Base-by-base conservation (phyloP, 2,113 vertebrate species). In the Percina caprodes region DNA sequence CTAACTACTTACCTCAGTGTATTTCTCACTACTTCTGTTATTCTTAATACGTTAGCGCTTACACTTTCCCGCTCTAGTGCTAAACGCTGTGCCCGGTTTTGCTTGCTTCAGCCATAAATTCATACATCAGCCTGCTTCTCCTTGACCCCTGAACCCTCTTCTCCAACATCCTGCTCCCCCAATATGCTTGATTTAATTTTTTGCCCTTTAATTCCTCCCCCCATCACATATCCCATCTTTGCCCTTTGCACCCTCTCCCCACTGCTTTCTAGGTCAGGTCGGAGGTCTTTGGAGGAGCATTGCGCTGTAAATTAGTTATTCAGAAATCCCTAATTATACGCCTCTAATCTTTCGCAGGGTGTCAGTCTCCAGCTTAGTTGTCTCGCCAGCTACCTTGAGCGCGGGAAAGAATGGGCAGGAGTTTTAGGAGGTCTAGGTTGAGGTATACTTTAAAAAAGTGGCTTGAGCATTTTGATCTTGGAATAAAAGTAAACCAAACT, bases 281-380 rank as follows among this genome's bases (percentile, higher is more conserved):
- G 91, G 92, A 94, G 92, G 89, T 86, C 79, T 11, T 39, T 30
- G 26, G 3, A 30, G 26, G 26, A 30, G 90, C 92, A 94, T 95
- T 94, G 93, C 70, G 30, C 74, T 92, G 92, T 93, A 95, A 97
- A 96, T 96, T 94, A 94, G 94, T 94, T 96, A 94, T 96, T 96
- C 95, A 93, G 86, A 95, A 95, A 95, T 95, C 95, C 94, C 92
- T 94, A 95, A 95, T 96, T 96, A 94, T 89, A 91, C 82, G 72
- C 62, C 88, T 84, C 89, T 96, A 95, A 96, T 95, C 95, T 94
- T 92, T 93, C 84, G 92, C 81, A 80, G 77, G 92, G 81, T 92
- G 85, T 92, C 90, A 72, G 91, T 91, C 94, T 93, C 92, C 92
- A 61, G 92, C 90, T 96, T 94, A 94, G 86, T 74, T 84, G 88